Conservation (phyloP, 2,888 invertebrate genomes). For the Tridacna crocea region DNA sequence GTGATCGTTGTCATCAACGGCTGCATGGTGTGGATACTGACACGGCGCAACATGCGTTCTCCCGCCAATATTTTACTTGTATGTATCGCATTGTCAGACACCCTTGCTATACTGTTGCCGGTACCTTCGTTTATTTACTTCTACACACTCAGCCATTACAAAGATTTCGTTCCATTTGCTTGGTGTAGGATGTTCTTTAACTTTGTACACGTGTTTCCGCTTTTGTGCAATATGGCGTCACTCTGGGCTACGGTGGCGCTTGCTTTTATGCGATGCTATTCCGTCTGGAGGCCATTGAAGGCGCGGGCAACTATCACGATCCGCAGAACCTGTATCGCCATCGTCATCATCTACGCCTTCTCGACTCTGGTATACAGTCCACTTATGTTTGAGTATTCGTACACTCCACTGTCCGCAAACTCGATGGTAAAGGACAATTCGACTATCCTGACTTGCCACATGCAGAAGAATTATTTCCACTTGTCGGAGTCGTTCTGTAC, state of each 20-base stretch:
- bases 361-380: constrained; percentile 38
- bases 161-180: constrained; percentile 46
- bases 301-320: constrained; percentile 37
- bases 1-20: constrained; percentile 39
- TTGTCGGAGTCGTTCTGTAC: constrained; percentile 21
- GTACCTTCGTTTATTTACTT: constrained; percentile 46
- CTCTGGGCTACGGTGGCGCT: constrained; percentile 55
- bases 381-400: constrained; percentile 49
- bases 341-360: constrained; percentile 28
- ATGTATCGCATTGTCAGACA: constrained; percentile 50
- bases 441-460: constrained; percentile 41
- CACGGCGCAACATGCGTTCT: constrained; percentile 46
- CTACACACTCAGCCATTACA: constrained; percentile 43
- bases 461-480: constrained; percentile 42
- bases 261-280: constrained; percentile 53
- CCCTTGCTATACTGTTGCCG: constrained; percentile 43
- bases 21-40: constrained; percentile 42
- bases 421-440: constrained; percentile 26
- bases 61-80: constrained; percentile 45
- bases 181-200: constrained; percentile 55
- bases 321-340: constrained; percentile 27
- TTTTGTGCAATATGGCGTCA: constrained; percentile 58
- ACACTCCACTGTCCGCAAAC: constrained; percentile 29
- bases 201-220: constrained; percentile 49
- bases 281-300: constrained; percentile 51